Base-by-base conservation (phyloP, 2,888 invertebrate species). In the Mesopsocus fuscifrons region DNA sequence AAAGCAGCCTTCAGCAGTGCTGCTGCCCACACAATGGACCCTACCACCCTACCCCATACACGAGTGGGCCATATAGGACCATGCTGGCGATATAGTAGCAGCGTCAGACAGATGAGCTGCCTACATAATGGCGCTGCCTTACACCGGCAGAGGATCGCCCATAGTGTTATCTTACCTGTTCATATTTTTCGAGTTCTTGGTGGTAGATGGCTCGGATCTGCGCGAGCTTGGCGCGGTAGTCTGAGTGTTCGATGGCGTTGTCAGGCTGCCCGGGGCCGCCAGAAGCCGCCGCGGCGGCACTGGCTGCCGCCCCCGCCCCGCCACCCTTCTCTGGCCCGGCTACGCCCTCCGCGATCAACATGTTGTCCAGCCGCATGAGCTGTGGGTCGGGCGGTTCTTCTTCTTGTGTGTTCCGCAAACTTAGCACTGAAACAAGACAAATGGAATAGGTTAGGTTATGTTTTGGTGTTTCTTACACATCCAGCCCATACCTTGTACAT, bases 181-280 rank as follows among this genome's bases (percentile, higher is more conserved):
- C 95, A 60, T 99, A 98, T 71, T 98, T 98, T 66, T 95, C 94
- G 57, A 99, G 66, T 66, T 98, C 98, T 65, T 94, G 91, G 64
- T 97, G 95, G 67, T 99, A 98, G 56, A 98, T 97, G 66, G 91
- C 89, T 48, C 98, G 74, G 61, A 98, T 98, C 68, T 98, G 97
- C 11, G 92, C 88, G 56, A 99, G 72, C 66, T 98, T 98, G 54
- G 94, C 94, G 55, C 97, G 77, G 69, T 99, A 98, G 66, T 99
- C 98, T 47, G 97, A 94, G 66, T 98, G 97, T 67, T 99, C 98
- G 60, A 94, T 94, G 54, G 92, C 91, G 65, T 91, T 91, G 64
- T 92, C 91, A 50, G 83, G 77, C 62, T 77, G 75, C 49, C 77
- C 77, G 47, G 77, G 73, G 57, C 77, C 77, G 56, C 69, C 70